Evolutionary conservation across 2,113 vertebrate genomes (phyloP), one percentile per base, ranked within the genome.

Genomic region (Rissa tridactyla): DNA sequence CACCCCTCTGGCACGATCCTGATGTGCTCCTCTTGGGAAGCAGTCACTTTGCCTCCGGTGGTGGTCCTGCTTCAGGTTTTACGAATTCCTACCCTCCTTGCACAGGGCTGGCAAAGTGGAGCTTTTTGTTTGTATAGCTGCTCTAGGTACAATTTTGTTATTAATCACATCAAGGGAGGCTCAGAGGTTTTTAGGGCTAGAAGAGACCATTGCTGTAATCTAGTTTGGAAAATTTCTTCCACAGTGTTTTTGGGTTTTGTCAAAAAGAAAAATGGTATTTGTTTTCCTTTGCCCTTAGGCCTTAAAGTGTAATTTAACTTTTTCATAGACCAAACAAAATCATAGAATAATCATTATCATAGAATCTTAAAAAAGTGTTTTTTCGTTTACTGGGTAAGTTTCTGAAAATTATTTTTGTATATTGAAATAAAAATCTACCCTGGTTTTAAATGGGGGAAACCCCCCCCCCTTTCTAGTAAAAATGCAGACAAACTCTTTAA

Each of bases 211-310:
- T 92, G 69, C 75, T 58, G 40, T 94, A 96, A 94, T 94, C 81
- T 94, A 61, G 57, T 94, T 94, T 92, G 66, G 83, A 81, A 95
- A 92, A 86, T 36, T 3, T 81, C 83, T 88, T 94, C 86, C 55
- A 40, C 3, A 3, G 76, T 90, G 51, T 89, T 93, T 88, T 95
- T 49, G 69, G 42, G 64, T 86, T 95, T 94, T 97, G 88, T 95
- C 90, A 80, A 76, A 90, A 95, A 95, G 90, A 94, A 90, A 93
- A 90, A 94, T 95, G 44, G 29, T 93, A 58, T 90, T 95, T 92
- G 34, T 80, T 94, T 96, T 86, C 22, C 42, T 49, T 36, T 92
- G 60, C 76, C 80, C 42, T 61, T 73, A 88, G 80, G 88, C 46
- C 72, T 92, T 93, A 70, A 88, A 79, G 71, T 94, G 32, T 94